phyloP scores from a whole-genome alignment of 2,888 invertebrate genomes.

The Neria commutata region DNA sequence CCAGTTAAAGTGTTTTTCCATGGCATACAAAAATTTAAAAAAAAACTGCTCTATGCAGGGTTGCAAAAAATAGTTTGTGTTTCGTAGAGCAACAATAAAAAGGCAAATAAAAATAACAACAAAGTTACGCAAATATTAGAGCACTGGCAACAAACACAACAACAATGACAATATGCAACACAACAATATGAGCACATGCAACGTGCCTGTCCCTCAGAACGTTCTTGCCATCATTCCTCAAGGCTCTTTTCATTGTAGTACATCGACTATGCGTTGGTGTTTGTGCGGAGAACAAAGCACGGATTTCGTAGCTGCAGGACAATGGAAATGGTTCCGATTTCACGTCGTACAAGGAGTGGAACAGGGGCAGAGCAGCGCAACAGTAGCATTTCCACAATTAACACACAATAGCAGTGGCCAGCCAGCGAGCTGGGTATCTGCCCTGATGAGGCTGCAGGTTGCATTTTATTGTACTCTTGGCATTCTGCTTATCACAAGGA shows the following conservation, averaged over 20 bases:
- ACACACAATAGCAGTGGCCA: not conserved
- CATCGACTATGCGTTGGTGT: conserved; percentile 7
- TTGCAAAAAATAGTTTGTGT: conserved; percentile 21
- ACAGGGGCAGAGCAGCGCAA: conserved; percentile 12
- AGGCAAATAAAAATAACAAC: not conserved
- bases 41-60: not conserved
- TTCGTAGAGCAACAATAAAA: conserved; percentile 20
- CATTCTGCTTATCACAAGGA: not conserved
- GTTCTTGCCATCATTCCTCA: not conserved
- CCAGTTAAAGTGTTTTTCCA: no score
- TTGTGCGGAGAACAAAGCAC: conserved; percentile 15
- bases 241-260: no score
- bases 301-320: conserved; percentile 19
- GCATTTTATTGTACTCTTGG: not conserved
- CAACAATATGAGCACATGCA: conserved; percentile 19
- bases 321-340: conserved; percentile 25
- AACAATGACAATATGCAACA: conserved; percentile 18
- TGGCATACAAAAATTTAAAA: no score
- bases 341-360: conserved; percentile 4
- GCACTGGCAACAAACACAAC: conserved; percentile 13
- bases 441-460: not conserved
- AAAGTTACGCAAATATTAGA: not conserved
- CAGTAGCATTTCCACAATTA: not conserved
- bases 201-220: conserved; percentile 11
- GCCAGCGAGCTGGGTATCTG: not conserved